Evolutionary conservation across 2,797 vertebrate species (phyloP), one percentile per base, ranked within the genome.

Genomic region (Paedocypris micromegethes): DNA sequence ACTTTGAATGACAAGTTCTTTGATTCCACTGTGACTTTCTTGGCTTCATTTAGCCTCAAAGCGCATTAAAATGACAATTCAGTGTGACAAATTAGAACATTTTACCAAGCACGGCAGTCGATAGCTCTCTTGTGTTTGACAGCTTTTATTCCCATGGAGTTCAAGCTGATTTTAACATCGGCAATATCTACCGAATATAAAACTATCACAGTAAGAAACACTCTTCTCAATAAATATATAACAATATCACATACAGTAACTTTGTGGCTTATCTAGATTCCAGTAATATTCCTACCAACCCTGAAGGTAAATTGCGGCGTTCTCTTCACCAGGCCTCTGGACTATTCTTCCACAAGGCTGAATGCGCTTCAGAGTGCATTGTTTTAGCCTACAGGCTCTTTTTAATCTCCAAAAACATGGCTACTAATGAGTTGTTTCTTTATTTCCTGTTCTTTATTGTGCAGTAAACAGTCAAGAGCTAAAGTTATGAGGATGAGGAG

Each of bases 351-450:
- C 63, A 51, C 66, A 48, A 63, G 46, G 65, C 72, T 72, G 63
- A 70, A 45, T 73, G 78, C 71, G 55, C 78, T 53, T n/a, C 55
- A 61, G 59, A 39, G 44, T 58, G 42, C 50, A 50, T 74, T 53
- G 46, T 72, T 64, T 58, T 47, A 69, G 46, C 67, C 63, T 62
- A 7, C 51, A 47, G 70, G 74, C 74, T 72, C 70, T 75, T 75
- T 72, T 58, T 52, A 67, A 64, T 67, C 64, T 64, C 3, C 43
- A 45, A 46, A 65, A 64, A 76, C 52, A 44, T 68, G 50, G 53
- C 66, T 58, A 66, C 69, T 78, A 74, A 80, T 78, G 60, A 76
- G 72, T 59, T 68, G 59, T 59, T 59, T 9, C 51, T 76, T 54
- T 7, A 6, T 58, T 55, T 59, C 50, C 45, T 55, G 23, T 45